Evolutionary conservation across 2,797 vertebrate genomes (phyloP).

Genomic region (Lates japonicus): DNA sequence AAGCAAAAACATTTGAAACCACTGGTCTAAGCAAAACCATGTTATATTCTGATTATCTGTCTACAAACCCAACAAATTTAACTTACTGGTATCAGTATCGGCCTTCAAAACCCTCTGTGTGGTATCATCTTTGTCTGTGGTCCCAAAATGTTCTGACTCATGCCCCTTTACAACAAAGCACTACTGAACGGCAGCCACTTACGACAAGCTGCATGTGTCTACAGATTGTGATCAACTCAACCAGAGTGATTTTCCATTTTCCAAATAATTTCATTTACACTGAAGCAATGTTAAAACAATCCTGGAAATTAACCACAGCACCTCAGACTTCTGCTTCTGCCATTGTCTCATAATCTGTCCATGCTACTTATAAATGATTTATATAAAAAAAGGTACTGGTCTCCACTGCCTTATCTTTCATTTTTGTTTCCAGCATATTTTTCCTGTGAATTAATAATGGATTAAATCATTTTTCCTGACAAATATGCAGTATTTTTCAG

Average conservation of each 20-base stretch:
- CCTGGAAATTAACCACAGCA: no score
- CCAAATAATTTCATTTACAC: no score
- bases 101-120: not conserved
- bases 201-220: not conserved
- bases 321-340: no score
- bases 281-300: no score
- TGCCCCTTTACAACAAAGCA: not conserved
- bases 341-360: not conserved
- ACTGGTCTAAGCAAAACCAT: not conserved
- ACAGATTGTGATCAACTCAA: not conserved
- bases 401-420: not conserved
- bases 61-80: not conserved
- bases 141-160: not conserved
- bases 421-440: not conserved
- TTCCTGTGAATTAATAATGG: no score
- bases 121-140: not conserved
- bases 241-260: no score
- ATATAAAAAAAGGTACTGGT: not conserved
- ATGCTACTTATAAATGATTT: not conserved
- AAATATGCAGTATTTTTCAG: no score
- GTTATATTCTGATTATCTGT: not conserved
- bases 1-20: not conserved
- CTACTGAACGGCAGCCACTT: not conserved
- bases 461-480: not conserved
- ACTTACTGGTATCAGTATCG: not conserved